Evolutionary conservation across 2,113 vertebrate genomes (phyloP).

Genomic region (Pterocles orientalis): DNA sequence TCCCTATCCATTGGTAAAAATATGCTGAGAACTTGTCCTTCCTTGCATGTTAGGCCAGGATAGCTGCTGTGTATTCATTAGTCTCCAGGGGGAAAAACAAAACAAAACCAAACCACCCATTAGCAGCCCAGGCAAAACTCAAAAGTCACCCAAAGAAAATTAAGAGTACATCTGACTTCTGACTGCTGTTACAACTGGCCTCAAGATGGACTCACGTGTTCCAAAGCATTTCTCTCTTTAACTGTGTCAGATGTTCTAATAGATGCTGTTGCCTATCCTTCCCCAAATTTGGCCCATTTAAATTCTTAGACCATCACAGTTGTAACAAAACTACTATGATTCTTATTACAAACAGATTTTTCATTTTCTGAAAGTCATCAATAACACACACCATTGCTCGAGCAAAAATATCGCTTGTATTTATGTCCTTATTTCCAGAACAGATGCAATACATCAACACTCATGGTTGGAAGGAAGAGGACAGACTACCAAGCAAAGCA

Average conservation of each 20-base stretch:
- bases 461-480: neutral
- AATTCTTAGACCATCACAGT: neutral
- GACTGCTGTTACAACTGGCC: neutral
- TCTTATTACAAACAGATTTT: constrained; percentile 50
- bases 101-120: neutral
- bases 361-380: constrained; percentile 30
- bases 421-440: neutral
- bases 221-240: neutral
- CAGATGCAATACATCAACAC: constrained; percentile 6
- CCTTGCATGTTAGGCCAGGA: neutral
- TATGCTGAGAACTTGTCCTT: neutral
- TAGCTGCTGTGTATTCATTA: neutral
- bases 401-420: neutral
- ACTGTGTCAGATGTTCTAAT: neutral
- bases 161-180: constrained; percentile 8
- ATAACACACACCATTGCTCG: neutral
- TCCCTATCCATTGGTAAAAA: neutral
- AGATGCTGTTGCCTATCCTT: neutral
- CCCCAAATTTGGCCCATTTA: neutral
- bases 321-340: neutral
- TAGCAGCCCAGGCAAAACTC: neutral
- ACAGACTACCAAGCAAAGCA: neutral
- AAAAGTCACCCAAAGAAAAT: neutral
- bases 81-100: neutral
- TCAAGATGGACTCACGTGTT: neutral